Evolutionary conservation across 2,888 invertebrate species (phyloP), one percentile per base, ranked within the genome.

Genomic region (Leuctra nigra): DNA sequence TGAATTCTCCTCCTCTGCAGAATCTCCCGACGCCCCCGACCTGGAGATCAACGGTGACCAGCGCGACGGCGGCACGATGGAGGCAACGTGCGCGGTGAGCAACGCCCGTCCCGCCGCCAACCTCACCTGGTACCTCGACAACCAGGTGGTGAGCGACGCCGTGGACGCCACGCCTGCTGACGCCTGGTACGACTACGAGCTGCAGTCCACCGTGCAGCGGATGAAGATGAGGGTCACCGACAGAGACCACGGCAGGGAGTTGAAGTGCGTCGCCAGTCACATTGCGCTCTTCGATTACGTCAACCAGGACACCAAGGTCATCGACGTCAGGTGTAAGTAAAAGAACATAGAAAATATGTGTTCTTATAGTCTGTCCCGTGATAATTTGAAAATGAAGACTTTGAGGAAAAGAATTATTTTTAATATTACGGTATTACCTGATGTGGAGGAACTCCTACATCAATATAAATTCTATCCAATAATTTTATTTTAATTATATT

Each of bases 91-190:
- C 69, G 71, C 78, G 33, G 84, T 86, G 0, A 74, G 79, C 52
- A 78, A 82, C 59, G 88, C 87, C 3, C 74, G 87, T 64, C 90
- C 89, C 0, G 82, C 83, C 0, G 87, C 89, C 16, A 50, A 50
- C 50, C 33, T 1, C 86, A 82, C 65, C 82, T 90, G 62, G 77
- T 50, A 35, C n/a, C 11, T 50, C 18, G 50, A 18, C 33, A 22
- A 22, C 20, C 13, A 33, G 2, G 4, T 79, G 16, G 73, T 75
- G 4, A 71, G 75, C 4, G 73, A 76, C 18, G 75, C 78, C 0
- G 77, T 71, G 2, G 73, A 77, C 56, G 82, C 84, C 64, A 70
- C 84, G 23, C 75, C 50, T 2, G 20, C 33, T 22, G 50, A 50
- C 50, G 18, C 33, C 33, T 50, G 50, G 50, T 50, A 35, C 50